Evolutionary conservation across 2,113 vertebrate genomes (phyloP).

Genomic region (Columba janthina): DNA sequence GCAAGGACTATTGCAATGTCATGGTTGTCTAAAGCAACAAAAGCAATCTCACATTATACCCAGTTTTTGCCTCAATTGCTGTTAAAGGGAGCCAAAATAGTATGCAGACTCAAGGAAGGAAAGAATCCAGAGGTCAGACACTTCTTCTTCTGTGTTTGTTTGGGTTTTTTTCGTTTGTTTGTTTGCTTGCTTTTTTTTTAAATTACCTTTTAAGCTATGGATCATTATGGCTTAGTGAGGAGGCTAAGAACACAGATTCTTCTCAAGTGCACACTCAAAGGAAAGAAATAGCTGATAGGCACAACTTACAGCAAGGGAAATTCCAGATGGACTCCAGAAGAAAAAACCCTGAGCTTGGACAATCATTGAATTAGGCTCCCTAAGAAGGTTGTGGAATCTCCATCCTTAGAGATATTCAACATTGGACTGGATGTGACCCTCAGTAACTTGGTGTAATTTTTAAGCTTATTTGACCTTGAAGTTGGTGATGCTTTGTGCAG

Average conservation of each 20-base stretch:
- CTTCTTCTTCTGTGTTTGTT: not conserved
- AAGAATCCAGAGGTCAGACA: not conserved
- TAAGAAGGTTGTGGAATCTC: not conserved
- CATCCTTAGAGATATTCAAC: not conserved
- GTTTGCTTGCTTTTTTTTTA: not conserved
- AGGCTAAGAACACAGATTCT: not conserved
- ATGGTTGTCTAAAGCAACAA: not conserved
- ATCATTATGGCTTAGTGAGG: not conserved
- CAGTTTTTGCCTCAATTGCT: not conserved
- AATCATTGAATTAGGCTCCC: not conserved
- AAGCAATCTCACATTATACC: not conserved
- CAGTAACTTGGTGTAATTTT: not conserved
- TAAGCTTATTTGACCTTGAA: not conserved
- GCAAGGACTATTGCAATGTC: not conserved
- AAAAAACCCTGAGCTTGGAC: not conserved
- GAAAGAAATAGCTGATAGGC: not conserved
- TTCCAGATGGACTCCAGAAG: not conserved
- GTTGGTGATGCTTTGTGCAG: not conserved
- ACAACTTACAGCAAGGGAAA: not conserved
- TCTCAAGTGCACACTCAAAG: not conserved
- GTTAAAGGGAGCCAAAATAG: not conserved
- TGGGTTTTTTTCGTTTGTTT: no score
- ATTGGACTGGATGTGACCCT: not conserved
- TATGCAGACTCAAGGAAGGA: not conserved
- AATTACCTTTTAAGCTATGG: not conserved